phyloP scores from a whole-genome alignment of 2,113 vertebrate species.

The Piaya cayana region DNA sequence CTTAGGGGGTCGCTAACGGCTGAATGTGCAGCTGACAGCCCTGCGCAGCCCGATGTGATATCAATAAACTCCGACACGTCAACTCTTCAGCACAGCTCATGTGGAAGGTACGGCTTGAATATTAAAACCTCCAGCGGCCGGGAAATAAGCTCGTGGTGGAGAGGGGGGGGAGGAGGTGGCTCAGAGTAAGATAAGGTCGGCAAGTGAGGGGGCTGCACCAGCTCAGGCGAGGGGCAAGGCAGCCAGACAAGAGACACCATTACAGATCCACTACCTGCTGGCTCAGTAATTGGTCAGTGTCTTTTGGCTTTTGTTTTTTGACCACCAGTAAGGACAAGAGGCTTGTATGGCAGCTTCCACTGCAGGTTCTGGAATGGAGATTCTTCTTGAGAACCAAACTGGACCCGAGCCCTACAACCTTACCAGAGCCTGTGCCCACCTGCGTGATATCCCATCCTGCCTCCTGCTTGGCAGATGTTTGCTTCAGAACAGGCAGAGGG shows the following conservation, averaged over 20 bases:
- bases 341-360: background rate
- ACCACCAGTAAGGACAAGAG: background rate
- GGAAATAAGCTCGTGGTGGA: conserved; percentile 4
- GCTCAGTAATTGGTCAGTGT: background rate
- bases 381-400: background rate
- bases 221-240: background rate
- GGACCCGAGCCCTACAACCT: background rate
- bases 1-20: conserved; percentile 87
- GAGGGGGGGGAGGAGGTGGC: conserved; percentile 5
- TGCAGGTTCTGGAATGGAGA: background rate
- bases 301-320: background rate
- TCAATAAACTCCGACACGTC: conserved; percentile 91
- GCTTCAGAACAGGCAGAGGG: background rate
- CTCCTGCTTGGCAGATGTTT: background rate
- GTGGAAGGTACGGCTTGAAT: conserved; percentile 82
- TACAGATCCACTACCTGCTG: background rate
- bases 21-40: conserved; percentile 91
- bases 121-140: conserved; percentile 74
- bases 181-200: background rate
- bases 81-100: conserved; percentile 83
- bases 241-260: background rate
- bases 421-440: background rate
- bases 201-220: background rate
- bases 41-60: conserved; percentile 84
- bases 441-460: rapidly evolving